Percentiles rank a stretch among this genome's conserved stretches.
Conservation (phyloP, 2,888 invertebrate species). For the Leucophenga maculata region DNA sequence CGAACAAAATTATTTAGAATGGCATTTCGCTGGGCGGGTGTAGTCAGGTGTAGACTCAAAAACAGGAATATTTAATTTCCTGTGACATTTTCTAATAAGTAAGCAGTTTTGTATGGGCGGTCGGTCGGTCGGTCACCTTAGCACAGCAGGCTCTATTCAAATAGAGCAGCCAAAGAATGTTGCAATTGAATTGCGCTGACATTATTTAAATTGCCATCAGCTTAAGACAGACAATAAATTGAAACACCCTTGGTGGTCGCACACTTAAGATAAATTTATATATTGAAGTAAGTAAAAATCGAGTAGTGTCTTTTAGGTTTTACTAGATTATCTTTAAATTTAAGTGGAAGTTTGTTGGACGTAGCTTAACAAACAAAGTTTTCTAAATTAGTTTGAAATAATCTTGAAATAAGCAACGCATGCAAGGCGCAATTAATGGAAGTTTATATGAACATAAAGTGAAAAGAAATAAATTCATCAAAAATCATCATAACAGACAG, state of each 20-base stretch:
- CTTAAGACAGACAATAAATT: constrained; percentile 56
- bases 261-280: not conserved
- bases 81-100: constrained; percentile 9
- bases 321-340: too few relatives aligned
- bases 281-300: not conserved
- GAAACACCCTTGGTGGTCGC: constrained; percentile 29
- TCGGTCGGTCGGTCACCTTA: not conserved
- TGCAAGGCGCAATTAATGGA: too few relatives aligned
- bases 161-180: not conserved
- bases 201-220: constrained; percentile 58
- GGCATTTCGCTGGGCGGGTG: not conserved
- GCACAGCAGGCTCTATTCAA: not conserved
- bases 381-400: too few relatives aligned
- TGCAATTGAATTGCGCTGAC: constrained; percentile 37
- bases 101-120: not conserved
- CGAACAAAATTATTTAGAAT: not conserved
- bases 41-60: not conserved
- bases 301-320: too few relatives aligned
- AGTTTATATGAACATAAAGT: too few relatives aligned
- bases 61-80: constrained; percentile 9
- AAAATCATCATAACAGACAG: too few relatives aligned
- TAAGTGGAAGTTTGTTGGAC: too few relatives aligned
- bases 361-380: too few relatives aligned
- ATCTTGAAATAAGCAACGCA: too few relatives aligned
- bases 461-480: too few relatives aligned